Evolutionary conservation across 2,113 vertebrate genomes (phyloP), one percentile per base, ranked within the genome.

Genomic region (Carollia perspicillata): DNA sequence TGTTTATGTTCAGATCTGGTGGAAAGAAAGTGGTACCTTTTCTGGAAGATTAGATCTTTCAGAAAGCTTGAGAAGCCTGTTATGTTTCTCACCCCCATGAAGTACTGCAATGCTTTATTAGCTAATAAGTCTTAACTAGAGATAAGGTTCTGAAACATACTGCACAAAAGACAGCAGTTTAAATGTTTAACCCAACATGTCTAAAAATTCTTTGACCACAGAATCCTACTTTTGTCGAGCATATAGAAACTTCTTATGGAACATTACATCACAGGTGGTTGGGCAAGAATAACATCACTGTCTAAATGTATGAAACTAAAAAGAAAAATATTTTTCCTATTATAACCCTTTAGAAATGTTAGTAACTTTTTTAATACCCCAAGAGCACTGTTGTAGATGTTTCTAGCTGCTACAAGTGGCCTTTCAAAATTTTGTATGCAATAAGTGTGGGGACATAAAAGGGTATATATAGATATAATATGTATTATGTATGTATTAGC

Each of bases 241-340:
- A 53, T 60, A 17, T 78, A 63, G 79, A 89, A 89, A 85, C 37
- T 72, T 93, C 16, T 88, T 47, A 10, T 72, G 53, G 11, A 92
- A 33, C 51, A 66, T 53, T 84, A 22, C 20, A 42, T 65, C 12
- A 55, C 14, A 90, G 5, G 47, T 55, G 44, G 44, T 16, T 77
- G 35, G 51, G 4, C 11, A 93, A 89, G n/a, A 92, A 69, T 84
- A 17, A 35, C 74, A 47, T 35, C 35, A 4, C 10, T 80, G 14
- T 80, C 47, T 83, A 74, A 95, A 93, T 93, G n/a, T 80, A 53
- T 84, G 65, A 80, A 92, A 63, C 37, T 3, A 13, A 87, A 92
- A 84, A 77, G 44, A 42, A 94, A 60, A 72, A 30, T 40, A n/a
- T 80, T 37, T 49, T 90, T 26, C 77, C 33, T 91, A 0, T 85